Percentiles rank a stretch among this genome's conserved stretches.
Evolutionary conservation across 2,888 invertebrate species (phyloP).

Genomic region (Timandra comae): DNA sequence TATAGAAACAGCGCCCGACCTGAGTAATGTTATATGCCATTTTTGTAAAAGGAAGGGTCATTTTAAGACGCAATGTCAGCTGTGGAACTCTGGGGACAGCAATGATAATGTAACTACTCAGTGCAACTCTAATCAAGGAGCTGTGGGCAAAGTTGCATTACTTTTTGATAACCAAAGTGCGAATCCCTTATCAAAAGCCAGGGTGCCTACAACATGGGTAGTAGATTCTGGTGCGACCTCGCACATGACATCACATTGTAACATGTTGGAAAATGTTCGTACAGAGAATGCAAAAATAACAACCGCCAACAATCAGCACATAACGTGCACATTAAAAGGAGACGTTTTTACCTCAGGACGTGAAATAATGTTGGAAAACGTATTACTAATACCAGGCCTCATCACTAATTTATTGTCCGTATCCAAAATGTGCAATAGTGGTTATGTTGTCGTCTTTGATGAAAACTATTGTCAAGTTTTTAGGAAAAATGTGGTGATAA

Average conservation of each 20-base stretch:
- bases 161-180: too few species aligned
- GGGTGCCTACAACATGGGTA: too few species aligned
- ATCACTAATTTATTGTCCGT: slow-evolving; percentile 7
- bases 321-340: slow-evolving; percentile 4
- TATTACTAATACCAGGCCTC: slow-evolving; percentile 8
- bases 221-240: slow-evolving; percentile 6
- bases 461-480: slow-evolving; percentile 1
- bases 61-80: too few species aligned
- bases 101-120: too few species aligned
- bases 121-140: neutral
- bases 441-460: slow-evolving; percentile 5
- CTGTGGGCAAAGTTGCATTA: too few species aligned
- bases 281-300: neutral
- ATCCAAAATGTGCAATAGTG: slow-evolving; percentile 4
- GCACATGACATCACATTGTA: slow-evolving; percentile 6
- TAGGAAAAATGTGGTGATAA: neutral
- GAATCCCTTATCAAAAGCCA: too few species aligned
- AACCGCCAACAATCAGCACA: slow-evolving; percentile 4
- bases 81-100: too few species aligned
- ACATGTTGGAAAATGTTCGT: neutral
- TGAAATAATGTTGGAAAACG: slow-evolving; percentile 4
- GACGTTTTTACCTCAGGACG: too few species aligned
- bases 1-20: too few species aligned
- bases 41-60: too few species aligned
- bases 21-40: too few species aligned